Base-by-base conservation (phyloP, 2,888 invertebrate species). In the Sericinus montela region DNA sequence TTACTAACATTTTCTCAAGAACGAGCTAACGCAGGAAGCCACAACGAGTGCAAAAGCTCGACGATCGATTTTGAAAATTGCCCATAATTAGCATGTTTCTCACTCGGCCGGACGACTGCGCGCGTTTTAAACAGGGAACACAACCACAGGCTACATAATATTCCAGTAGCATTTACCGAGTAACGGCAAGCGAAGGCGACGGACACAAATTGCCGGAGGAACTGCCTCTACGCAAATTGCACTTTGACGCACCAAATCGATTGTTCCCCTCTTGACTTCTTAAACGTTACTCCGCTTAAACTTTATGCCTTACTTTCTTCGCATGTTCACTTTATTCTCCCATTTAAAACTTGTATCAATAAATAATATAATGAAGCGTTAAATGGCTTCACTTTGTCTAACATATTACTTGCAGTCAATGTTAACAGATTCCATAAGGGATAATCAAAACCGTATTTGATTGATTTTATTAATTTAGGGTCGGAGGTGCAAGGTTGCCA, bases 41-140 rank as follows among this genome's bases (percentile, higher is more conserved):
- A 67, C 80, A 75, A 71, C 69, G 70, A 64, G 70, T 61, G 78
- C 73, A 69, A 85, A 85, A 78, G 86, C 84, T 84, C 79, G 80
- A 59, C 81, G 76, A 83, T 84, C 85, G 84, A 80, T 87, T 88
- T 85, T 86, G 78, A 86, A 88, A 88, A 88, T 88, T 86, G 73
- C 83, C 83, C 79, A 74, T 83, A 88, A 88, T 88, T 88, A 88
- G 81, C 77, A 75, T 81, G 83, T 81, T 84, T 85, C 82, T 82
- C 77, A 80, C 75, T 83, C 74, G 78, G 69, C 70, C 67, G 76
- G 76, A 76, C 75, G 73, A 79, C 72, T 78, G 76, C 78, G 69
- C 82, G 72, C 82, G 74, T 82, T 84, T 82, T 77, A 85, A 78
- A 78, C 69, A 76, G 80, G 76, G 75, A 78, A 72, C 67, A 62